Evolutionary conservation across 2,888 invertebrate genomes (phyloP).

Genomic region (Poecilus cupreus): DNA sequence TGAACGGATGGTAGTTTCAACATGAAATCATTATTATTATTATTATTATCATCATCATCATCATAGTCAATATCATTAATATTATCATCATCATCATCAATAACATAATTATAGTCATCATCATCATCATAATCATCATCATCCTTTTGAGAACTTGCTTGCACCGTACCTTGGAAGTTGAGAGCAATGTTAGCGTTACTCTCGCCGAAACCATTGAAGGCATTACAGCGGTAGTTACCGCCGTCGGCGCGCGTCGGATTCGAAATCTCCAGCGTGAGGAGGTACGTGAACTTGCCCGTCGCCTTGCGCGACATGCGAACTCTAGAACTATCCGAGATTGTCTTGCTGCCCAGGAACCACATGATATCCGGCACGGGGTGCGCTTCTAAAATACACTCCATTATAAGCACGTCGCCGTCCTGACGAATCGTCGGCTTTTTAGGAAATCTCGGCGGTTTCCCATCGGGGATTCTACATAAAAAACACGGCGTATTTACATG

Average conservation of each 20-base stretch:
- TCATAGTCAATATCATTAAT: constrained; percentile 29
- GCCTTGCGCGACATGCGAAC: constrained; percentile 94
- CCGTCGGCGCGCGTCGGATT: constrained; percentile 97
- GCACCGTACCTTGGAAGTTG: constrained; percentile 92
- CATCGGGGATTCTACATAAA: constrained; percentile 90
- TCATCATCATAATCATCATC: constrained; percentile 52
- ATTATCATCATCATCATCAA: constrained; percentile 47
- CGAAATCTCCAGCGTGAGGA: constrained; percentile 93
- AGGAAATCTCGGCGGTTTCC: constrained; percentile 96
- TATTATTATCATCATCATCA: constrained; percentile 43
- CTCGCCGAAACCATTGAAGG: constrained; percentile 98
- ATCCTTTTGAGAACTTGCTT: constrained; percentile 55
- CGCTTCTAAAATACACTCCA: constrained; percentile 97
- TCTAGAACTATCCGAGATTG: constrained; percentile 88
- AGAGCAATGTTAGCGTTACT: constrained; percentile 99
- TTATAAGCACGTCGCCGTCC: constrained; percentile 93
- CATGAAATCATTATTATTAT: constrained; percentile 46
- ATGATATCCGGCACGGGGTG: constrained; percentile 96
- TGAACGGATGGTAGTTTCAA: constrained; percentile 47
- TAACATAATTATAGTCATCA: constrained; percentile 40
- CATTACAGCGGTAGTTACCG: constrained; percentile 99
- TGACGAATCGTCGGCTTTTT: constrained; percentile 97
- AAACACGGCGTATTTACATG: constrained; percentile 62
- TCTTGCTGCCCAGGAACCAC: constrained; percentile 94
- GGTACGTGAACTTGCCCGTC: constrained; percentile 91